Evolutionary conservation across 2,113 vertebrate species (phyloP).

Genomic region (Carassius carassius): DNA sequence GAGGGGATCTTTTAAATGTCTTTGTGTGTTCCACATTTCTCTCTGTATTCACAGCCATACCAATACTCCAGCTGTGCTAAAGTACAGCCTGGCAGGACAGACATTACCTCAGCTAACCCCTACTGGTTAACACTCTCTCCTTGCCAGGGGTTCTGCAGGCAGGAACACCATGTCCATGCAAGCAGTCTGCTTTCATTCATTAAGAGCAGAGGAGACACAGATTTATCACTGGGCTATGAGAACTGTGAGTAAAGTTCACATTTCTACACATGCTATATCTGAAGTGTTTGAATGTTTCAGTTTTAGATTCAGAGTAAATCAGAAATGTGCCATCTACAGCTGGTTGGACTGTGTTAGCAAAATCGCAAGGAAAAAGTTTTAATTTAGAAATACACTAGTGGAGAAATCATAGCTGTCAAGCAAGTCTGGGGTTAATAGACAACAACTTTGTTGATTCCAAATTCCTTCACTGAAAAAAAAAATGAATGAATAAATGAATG

Average conservation of each 20-base stretch:
- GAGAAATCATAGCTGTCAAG: neutral
- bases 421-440: neutral
- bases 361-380: neutral
- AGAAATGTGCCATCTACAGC: neutral
- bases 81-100: constrained; percentile 12
- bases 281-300: neutral
- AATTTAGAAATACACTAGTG: neutral
- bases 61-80: neutral
- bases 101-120: constrained; percentile 52
- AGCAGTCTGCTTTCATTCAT: constrained; percentile 46
- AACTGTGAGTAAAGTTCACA: constrained; percentile 5
- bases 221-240: constrained; percentile 10
- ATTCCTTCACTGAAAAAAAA: too few relatives aligned
- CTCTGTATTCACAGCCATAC: neutral
- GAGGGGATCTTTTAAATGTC: too few relatives aligned
- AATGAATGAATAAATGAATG: too few relatives aligned
- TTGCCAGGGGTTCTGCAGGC: constrained; percentile 26
- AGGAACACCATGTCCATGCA: constrained; percentile 18
- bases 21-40: too few relatives aligned
- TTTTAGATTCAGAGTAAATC: neutral
- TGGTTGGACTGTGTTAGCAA: neutral
- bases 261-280: neutral
- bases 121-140: constrained; percentile 44
- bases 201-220: constrained; percentile 15
- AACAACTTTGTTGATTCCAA: neutral